Evolutionary conservation across 2,888 invertebrate genomes (phyloP).

Genomic region (Lasioglossum vierecki): DNA sequence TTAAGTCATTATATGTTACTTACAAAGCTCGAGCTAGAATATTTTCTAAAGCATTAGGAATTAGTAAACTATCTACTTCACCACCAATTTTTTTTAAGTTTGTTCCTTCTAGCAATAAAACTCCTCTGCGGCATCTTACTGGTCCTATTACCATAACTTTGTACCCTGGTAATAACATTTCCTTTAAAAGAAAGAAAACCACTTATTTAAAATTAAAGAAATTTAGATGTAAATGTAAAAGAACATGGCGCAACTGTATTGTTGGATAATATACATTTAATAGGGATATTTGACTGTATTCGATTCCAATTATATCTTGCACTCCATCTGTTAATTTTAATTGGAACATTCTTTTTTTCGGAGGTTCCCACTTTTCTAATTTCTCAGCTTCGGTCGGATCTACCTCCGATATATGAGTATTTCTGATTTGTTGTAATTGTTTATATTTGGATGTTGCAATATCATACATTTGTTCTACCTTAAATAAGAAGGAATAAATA

Average conservation of each 20-base stretch:
- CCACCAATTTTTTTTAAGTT: slow-evolving; percentile 89
- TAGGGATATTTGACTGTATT: slow-evolving; percentile 87
- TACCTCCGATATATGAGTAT: slow-evolving; percentile 83
- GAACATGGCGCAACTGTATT: not conserved
- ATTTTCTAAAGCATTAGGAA: slow-evolving; percentile 87
- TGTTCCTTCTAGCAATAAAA: slow-evolving; percentile 87
- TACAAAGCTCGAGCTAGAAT: slow-evolving; percentile 86
- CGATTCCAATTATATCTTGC: slow-evolving; percentile 89
- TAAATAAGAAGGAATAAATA: slow-evolving; percentile 26
- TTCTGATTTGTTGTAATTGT: slow-evolving; percentile 84
- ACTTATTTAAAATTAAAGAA: not conserved
- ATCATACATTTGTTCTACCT: slow-evolving; percentile 84
- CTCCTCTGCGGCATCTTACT: slow-evolving; percentile 89
- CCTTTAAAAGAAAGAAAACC: slow-evolving; percentile 64
- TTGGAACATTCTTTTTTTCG: slow-evolving; percentile 88
- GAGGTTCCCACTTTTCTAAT: slow-evolving; percentile 85
- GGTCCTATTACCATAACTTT: slow-evolving; percentile 89
- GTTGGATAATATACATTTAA: slow-evolving; percentile 83
- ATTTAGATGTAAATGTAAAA: not conserved
- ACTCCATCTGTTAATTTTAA: slow-evolving; percentile 91
- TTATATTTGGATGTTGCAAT: slow-evolving; percentile 81
- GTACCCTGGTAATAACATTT: slow-evolving; percentile 85
- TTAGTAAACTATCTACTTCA: slow-evolving; percentile 88
- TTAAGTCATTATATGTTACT: slow-evolving; percentile 59
- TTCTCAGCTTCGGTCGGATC: slow-evolving; percentile 85